Conservation (phyloP, 1,140 invertebrate genomes). For the Procambarus clarkii region DNA sequence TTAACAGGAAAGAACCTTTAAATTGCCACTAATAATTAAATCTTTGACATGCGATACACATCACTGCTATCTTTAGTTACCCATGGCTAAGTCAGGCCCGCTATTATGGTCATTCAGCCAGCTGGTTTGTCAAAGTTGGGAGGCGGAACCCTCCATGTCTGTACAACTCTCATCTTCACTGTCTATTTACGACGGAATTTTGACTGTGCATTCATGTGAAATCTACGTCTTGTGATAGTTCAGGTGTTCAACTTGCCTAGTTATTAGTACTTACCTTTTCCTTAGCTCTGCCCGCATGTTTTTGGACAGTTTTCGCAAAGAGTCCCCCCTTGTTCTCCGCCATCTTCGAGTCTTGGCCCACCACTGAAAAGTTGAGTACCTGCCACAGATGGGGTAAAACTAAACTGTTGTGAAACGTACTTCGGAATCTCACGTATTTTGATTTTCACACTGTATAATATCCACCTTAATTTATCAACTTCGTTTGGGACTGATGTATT, state of each 20-base stretch:
- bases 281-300: conserved; percentile 56
- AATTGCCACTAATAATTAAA: background rate
- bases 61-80: background rate
- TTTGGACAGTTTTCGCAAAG: conserved; percentile 61
- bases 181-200: background rate
- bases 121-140: conserved; percentile 33
- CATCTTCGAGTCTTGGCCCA: conserved; percentile 58
- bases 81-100: conserved; percentile 25
- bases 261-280: conserved; percentile 49
- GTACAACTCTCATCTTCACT: background rate
- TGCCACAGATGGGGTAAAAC: background rate
- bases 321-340: conserved; percentile 57
- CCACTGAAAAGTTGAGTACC: conserved; percentile 31
- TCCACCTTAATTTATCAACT: background rate
- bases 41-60: background rate
- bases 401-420: conserved; percentile 8
- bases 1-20: background rate
- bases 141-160: conserved; percentile 23
- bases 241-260: background rate
- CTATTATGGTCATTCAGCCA: conserved; percentile 22
- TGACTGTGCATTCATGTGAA: background rate
- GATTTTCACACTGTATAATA: background rate
- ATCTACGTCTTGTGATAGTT: background rate
- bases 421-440: background rate
- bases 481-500: background rate